These are phyloP conservation scores for Papilio protenor DNA, from an alignment of 2,888 invertebrate species.

Conservation along the genomic window DNA sequence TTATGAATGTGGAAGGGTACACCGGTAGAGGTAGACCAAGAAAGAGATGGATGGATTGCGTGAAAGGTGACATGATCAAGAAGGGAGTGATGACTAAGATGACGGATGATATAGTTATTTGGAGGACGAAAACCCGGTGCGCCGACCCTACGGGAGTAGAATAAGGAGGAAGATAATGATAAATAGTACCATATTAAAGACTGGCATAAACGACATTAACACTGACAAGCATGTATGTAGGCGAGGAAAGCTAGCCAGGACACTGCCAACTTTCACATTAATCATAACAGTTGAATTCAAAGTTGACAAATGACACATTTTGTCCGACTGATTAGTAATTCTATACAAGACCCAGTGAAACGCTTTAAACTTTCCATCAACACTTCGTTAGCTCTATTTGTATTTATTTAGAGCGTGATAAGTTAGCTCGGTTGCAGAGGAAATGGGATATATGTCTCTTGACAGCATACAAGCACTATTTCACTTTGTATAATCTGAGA, in stretches of 20 bases:
- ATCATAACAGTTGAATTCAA: background rate
- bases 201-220: background rate
- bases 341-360: constrained; percentile 49
- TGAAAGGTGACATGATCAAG: too few relatives aligned
- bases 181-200: background rate
- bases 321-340: background rate
- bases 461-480: constrained; percentile 21
- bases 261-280: background rate
- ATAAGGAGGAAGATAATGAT: too few relatives aligned
- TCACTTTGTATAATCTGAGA: constrained; percentile 1
- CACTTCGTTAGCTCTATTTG: constrained; percentile 80
- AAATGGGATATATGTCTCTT: constrained; percentile 70
- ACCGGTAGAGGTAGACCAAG: too few relatives aligned
- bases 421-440: constrained; percentile 73
- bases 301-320: constrained; percentile 1
- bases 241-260: background rate
- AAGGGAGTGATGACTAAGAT: too few relatives aligned
- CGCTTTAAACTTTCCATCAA: constrained; percentile 80
- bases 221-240: background rate
- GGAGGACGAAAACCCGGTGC: too few relatives aligned
- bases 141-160: too few relatives aligned
- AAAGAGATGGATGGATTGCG: too few relatives aligned
- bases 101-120: too few relatives aligned
- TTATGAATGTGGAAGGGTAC: too few relatives aligned
- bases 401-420: constrained; percentile 81